These are phyloP conservation scores for Nymphalis urticae DNA, from an alignment of 2,888 invertebrate genomes.

Conservation along the genomic window DNA sequence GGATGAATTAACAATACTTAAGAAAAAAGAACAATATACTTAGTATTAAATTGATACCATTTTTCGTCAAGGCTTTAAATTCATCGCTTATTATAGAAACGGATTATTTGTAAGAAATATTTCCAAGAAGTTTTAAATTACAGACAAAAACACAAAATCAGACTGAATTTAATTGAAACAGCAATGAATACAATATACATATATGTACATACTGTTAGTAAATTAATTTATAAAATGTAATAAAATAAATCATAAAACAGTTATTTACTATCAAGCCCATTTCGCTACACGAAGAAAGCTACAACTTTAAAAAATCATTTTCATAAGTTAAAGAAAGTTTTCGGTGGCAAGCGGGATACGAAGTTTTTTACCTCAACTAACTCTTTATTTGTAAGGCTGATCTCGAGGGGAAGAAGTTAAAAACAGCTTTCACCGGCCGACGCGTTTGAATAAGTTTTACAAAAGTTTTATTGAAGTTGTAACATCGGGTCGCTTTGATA, in stretches of 20 bases:
- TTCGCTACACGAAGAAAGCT: constrained; percentile 31
- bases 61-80: too few relatives aligned
- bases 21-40: too few relatives aligned
- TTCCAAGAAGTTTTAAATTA: too few relatives aligned
- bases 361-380: constrained; percentile 65
- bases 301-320: constrained; percentile 52
- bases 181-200: not conserved
- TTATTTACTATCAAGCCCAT: constrained; percentile 7
- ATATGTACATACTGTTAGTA: not conserved
- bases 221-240: not conserved
- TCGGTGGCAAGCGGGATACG: constrained; percentile 44
- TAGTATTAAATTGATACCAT: too few relatives aligned
- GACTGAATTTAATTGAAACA: too few relatives aligned
- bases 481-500: constrained; percentile 70
- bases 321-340: constrained; percentile 43
- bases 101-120: too few relatives aligned
- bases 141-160: too few relatives aligned
- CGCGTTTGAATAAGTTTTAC: constrained; percentile 61
- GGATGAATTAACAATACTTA: too few relatives aligned
- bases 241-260: not conserved
- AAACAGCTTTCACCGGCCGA: constrained; percentile 71
- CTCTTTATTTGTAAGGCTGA: constrained; percentile 75
- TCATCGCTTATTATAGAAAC: too few relatives aligned
- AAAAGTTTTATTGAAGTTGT: constrained; percentile 63
- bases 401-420: constrained; percentile 75